Conservation (phyloP, 2,888 invertebrate species). For the Sclerodermus sp. region DNA sequence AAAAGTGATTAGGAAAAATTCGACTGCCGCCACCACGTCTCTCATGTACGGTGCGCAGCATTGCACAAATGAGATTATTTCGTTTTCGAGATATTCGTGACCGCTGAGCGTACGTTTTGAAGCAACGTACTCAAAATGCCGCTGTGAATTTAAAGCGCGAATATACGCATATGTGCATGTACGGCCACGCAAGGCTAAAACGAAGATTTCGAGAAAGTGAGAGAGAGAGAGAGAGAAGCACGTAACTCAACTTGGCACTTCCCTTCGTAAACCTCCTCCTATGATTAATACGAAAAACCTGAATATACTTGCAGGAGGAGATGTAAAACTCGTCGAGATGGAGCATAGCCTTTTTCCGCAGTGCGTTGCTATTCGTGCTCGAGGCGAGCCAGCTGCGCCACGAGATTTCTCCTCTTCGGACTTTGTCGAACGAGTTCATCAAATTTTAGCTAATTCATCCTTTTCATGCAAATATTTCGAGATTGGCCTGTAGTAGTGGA, state of each 20-base stretch:
- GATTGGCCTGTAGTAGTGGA: too few relatives aligned
- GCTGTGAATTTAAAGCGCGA: conserved; percentile 21
- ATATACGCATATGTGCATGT: conserved; percentile 6
- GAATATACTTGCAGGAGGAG: too few relatives aligned
- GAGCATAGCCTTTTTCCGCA: too few relatives aligned
- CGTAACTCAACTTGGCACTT: conserved; percentile 25
- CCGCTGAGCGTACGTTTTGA: conserved; percentile 4
- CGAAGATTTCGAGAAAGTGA: conserved; percentile 14
- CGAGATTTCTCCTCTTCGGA: too few relatives aligned
- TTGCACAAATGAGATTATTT: conserved; percentile 6
- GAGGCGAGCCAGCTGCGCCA: too few relatives aligned
- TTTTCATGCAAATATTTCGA: too few relatives aligned
- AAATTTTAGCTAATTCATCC: too few relatives aligned
- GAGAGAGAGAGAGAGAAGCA: conserved; percentile 12
- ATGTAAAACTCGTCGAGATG: too few relatives aligned
- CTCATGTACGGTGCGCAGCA: neutral
- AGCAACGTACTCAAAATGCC: conserved; percentile 9
- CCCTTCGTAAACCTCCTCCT: neutral
- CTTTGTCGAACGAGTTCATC: too few relatives aligned
- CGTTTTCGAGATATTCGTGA: conserved; percentile 9
- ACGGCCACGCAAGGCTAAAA: conserved; percentile 13
- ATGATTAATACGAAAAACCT: too few relatives aligned
- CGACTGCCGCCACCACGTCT: neutral
- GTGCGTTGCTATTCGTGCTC: too few relatives aligned
- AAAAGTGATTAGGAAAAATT: conserved; percentile 1